These are phyloP conservation scores for Plectropomus leopardus DNA, from an alignment of 2,113 vertebrate species.

Conservation along the genomic window DNA sequence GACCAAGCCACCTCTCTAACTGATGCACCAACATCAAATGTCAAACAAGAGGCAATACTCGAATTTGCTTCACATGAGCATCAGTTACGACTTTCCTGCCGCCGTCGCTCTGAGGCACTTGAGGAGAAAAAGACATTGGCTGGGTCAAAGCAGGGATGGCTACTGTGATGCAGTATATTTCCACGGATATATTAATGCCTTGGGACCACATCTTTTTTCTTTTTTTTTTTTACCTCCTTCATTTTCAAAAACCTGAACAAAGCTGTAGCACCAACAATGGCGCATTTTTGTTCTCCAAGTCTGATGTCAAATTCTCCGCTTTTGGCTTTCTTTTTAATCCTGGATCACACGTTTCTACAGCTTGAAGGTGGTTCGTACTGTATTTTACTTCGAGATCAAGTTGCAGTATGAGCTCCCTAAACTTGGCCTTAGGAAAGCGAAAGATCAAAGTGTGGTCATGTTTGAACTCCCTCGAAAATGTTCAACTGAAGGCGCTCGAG, in stretches of 20 bases:
- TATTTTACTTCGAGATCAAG: constrained; percentile 16
- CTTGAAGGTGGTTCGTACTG: constrained; percentile 5
- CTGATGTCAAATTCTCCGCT: constrained; percentile 5
- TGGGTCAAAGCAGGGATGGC: background rate
- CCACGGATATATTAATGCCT: constrained; percentile 27
- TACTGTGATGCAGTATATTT: background rate
- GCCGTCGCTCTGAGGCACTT: constrained; percentile 18
- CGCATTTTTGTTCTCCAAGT: constrained; percentile 7
- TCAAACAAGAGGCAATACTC: constrained; percentile 1
- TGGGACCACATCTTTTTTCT: constrained; percentile 23
- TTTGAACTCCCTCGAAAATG: constrained; percentile 44
- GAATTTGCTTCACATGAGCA: constrained; percentile 7
- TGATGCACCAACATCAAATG: constrained; percentile 26
- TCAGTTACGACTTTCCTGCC: background rate
- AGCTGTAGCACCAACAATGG: constrained; percentile 32
- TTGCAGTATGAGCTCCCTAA: constrained; percentile 27
- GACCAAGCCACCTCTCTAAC: constrained; percentile 15
- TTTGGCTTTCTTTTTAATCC: constrained; percentile 29
- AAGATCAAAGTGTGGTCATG: constrained; percentile 50
- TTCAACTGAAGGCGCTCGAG: constrained; percentile 33
- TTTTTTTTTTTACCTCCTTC: background rate
- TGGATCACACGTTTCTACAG: background rate
- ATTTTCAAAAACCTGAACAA: constrained; percentile 19
- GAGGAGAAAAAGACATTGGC: constrained; percentile 1
- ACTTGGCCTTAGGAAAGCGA: constrained; percentile 55